These are phyloP conservation scores for Apis dorsata DNA, from an alignment of 1,140 invertebrate species.

Conservation along the genomic window DNA sequence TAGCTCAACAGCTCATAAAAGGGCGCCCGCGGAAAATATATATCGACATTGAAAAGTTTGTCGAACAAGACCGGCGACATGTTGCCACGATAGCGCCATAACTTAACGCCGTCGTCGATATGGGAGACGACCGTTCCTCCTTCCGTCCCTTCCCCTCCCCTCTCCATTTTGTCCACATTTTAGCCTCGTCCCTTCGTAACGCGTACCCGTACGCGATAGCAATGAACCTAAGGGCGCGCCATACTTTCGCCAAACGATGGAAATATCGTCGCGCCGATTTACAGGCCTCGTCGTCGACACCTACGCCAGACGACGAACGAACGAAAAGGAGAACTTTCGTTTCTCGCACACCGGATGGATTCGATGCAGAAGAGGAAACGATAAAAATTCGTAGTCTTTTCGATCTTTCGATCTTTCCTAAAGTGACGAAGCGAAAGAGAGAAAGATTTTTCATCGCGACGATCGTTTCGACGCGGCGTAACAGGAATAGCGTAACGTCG, in stretches of 20 bases:
- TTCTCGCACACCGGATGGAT: background rate
- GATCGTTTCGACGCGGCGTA: background rate
- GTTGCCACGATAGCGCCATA: slow-evolving; percentile 76
- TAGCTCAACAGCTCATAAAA: slow-evolving; percentile 72
- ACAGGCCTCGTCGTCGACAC: slow-evolving; percentile 28
- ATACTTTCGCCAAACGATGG: slow-evolving; percentile 47
- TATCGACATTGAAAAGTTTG: slow-evolving; percentile 79
- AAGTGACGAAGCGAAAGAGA: no score
- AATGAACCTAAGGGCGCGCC: slow-evolving; percentile 68
- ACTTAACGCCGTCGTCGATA: slow-evolving; percentile 73
- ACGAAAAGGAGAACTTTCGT: slow-evolving; percentile 23
- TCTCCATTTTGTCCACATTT: slow-evolving; percentile 39
- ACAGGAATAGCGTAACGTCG: background rate
- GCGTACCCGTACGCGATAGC: slow-evolving; percentile 58
- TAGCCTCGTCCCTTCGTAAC: slow-evolving; percentile 52
- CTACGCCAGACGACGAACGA: background rate
- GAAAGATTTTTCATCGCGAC: no score
- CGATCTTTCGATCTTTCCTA: no score
- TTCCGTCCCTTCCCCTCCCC: background rate
- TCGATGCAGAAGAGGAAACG: background rate
- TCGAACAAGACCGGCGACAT: slow-evolving; percentile 77
- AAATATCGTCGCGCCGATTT: slow-evolving; percentile 56
- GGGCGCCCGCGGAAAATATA: slow-evolving; percentile 72
- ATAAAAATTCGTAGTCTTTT: background rate
- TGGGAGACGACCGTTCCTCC: slow-evolving; percentile 54